A percentile compares a stretch with the other conserved stretches of the same genome.
Evolutionary conservation across 2,888 invertebrate species (phyloP).

Genomic region (Erannis defoliaria): DNA sequence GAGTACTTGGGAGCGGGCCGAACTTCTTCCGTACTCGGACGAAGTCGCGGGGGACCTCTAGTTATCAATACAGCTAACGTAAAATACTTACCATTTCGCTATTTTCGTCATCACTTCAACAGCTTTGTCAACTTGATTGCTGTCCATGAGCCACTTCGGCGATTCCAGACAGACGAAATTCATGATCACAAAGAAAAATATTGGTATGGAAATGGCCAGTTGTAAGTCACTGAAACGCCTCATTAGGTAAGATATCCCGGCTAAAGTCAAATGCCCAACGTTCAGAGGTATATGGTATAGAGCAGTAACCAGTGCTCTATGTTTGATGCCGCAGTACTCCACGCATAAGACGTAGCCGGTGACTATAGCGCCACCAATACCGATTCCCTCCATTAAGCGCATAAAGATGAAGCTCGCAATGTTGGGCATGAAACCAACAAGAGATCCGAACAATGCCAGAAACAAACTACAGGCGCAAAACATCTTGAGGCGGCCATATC

Average conservation of each 20-base stretch:
- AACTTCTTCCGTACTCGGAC: too few relatives aligned
- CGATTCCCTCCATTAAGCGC: constrained; percentile 69
- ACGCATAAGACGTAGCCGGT: constrained; percentile 67
- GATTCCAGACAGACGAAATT: constrained; percentile 66
- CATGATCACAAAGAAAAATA: constrained; percentile 55
- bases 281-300: constrained; percentile 71
- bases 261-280: constrained; percentile 63
- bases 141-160: constrained; percentile 75
- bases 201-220: constrained; percentile 65
- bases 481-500: constrained; percentile 65
- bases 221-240: constrained; percentile 67
- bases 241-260: constrained; percentile 69
- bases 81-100: constrained; percentile 63
- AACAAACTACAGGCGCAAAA: constrained; percentile 56
- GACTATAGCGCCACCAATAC: constrained; percentile 70
- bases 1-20: too few relatives aligned
- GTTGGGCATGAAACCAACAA: constrained; percentile 63
- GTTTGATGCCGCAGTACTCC: constrained; percentile 65
- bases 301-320: constrained; percentile 68
- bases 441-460: constrained; percentile 58
- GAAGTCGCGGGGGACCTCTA: too few relatives aligned
- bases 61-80: too few relatives aligned
- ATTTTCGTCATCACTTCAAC: constrained; percentile 63
- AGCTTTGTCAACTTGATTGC: constrained; percentile 56
- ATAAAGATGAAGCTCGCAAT: constrained; percentile 55